Evolutionary conservation across 1,140 invertebrate genomes (phyloP).

Genomic region (Thaumatotibia leucotreta): DNA sequence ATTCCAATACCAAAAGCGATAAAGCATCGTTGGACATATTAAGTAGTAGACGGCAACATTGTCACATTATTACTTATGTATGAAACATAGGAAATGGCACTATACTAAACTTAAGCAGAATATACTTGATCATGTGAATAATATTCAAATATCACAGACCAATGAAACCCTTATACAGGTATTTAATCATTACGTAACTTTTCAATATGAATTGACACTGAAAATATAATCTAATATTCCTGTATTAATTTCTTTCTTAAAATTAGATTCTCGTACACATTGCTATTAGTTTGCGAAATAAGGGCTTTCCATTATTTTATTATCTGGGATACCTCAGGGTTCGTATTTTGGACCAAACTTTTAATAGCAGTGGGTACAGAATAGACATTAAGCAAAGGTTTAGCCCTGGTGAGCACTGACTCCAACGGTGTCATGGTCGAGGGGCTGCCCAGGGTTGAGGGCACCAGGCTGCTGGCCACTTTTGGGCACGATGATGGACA

Average conservation of each 20-base stretch:
- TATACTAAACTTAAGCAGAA: slow-evolving; percentile 1
- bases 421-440: slow-evolving; percentile 57
- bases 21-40: not conserved
- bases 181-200: not conserved
- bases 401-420: slow-evolving; percentile 27
- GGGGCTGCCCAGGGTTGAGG: slow-evolving; percentile 32
- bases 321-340: not conserved
- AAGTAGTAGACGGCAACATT: not conserved
- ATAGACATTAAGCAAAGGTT: not conserved
- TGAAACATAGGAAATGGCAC: not conserved
- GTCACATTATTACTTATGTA: not conserved
- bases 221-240: not conserved
- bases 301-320: no score
- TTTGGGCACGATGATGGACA: slow-evolving; percentile 76
- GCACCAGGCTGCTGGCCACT: slow-evolving; percentile 45
- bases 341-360: not conserved
- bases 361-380: not conserved
- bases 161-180: not conserved
- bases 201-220: not conserved
- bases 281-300: not conserved
- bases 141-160: not conserved
- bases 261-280: not conserved
- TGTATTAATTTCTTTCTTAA: not conserved
- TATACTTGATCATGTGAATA: slow-evolving; percentile 17
- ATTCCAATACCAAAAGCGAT: not conserved